Percentiles rank a stretch among this genome's conserved stretches.
These are phyloP conservation scores for Sminthurides aquaticus DNA, from an alignment of 2,888 invertebrate species.

Conservation along the genomic window DNA sequence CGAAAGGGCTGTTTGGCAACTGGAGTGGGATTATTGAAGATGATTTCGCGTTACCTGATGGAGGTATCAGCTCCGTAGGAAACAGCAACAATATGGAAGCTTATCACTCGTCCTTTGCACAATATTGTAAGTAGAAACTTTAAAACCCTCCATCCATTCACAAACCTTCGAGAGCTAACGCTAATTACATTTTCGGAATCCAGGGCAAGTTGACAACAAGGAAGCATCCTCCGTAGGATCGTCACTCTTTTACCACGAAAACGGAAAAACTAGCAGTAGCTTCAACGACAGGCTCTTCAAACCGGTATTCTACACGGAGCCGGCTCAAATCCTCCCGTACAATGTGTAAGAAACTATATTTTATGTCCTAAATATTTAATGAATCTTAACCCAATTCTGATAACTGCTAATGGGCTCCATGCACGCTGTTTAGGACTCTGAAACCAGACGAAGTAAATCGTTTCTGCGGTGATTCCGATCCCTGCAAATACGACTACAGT, in stretches of 20 bases:
- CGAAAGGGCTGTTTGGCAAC: constrained; percentile 78
- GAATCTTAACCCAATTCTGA: too few relatives aligned
- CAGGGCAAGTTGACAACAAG: constrained; percentile 73
- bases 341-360: constrained; percentile 58
- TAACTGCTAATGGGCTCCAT: too few relatives aligned
- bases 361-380: too few relatives aligned
- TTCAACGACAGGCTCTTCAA: constrained; percentile 70
- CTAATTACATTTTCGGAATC: neutral
- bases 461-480: constrained; percentile 71
- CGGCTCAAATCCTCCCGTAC: constrained; percentile 63
- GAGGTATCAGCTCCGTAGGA: constrained; percentile 51
- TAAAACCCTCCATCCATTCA: constrained; percentile 48
- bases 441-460: constrained; percentile 60
- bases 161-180: neutral
- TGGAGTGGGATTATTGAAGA: constrained; percentile 79
- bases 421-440: constrained; percentile 53
- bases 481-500: constrained; percentile 81
- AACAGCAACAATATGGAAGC: constrained; percentile 60
- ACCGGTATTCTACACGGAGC: constrained; percentile 65
- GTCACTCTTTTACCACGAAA: constrained; percentile 70
- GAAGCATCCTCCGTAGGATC: constrained; percentile 64
- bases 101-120: constrained; percentile 70
- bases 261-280: constrained; percentile 69
- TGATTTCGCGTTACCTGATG: constrained; percentile 69
- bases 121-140: too few relatives aligned